These are phyloP conservation scores for Ophiodon elongatus DNA, from an alignment of 2,113 vertebrate genomes.

Conservation along the genomic window DNA sequence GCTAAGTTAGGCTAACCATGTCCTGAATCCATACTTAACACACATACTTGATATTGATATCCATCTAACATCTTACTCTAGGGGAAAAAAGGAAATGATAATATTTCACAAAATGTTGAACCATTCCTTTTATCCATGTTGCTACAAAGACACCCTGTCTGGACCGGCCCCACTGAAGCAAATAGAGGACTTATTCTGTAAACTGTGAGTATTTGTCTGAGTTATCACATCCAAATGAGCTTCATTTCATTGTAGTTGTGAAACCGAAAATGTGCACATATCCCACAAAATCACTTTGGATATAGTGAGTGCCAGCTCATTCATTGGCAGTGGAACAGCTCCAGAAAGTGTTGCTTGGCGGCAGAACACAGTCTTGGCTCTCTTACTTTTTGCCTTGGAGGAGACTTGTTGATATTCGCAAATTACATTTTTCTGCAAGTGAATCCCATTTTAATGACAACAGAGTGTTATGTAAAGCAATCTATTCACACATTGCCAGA, in stretches of 20 bases:
- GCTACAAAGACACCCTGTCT: neutral
- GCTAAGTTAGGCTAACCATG: neutral
- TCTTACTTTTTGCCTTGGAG: slow-evolving; percentile 19
- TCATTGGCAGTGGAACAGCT: slow-evolving; percentile 22
- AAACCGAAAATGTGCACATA: slow-evolving; percentile 32
- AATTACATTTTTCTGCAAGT: slow-evolving; percentile 39
- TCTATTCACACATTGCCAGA: slow-evolving; percentile 18
- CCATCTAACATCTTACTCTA: neutral
- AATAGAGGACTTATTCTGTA: neutral
- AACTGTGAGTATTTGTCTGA: slow-evolving; percentile 8
- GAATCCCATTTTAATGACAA: slow-evolving; percentile 34
- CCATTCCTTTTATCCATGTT: neutral
- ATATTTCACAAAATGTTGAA: neutral
- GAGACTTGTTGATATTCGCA: slow-evolving; percentile 55
- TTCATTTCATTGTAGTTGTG: slow-evolving; percentile 18
- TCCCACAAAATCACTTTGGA: slow-evolving; percentile 48
- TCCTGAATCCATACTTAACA: neutral
- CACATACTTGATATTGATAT: neutral
- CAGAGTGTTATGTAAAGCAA: slow-evolving; percentile 32
- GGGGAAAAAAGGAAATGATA: neutral
- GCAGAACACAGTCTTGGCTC: slow-evolving; percentile 36
- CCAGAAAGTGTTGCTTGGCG: slow-evolving; percentile 47
- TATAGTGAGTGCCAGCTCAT: slow-evolving; percentile 17
- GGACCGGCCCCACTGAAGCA: neutral
- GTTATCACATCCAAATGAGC: slow-evolving; percentile 18